Evolutionary conservation across 1,140 invertebrate genomes (phyloP).

Genomic region (Caenorhabditis elegans): WBcel235 BX284605.5:6107001-6107500

Average conservation of each 20-base stretch:
- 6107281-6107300: slow-evolving; percentile 17
- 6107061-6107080: slow-evolving; percentile 81
- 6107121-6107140: neutral
- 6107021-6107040: slow-evolving; percentile 83
- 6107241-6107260: neutral
- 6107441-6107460: slow-evolving; percentile 21
- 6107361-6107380: neutral
- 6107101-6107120: slow-evolving; percentile 3
- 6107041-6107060: slow-evolving; percentile 83
- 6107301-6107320: neutral
- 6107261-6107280: neutral
- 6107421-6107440: neutral
- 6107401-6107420: neutral
- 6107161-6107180: neutral
- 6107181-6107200: neutral
- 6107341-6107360: neutral
- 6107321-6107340: neutral
- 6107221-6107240: neutral
- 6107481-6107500: neutral
- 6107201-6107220: neutral
- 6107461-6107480: neutral
- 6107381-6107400: neutral
- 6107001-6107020: slow-evolving; percentile 86
- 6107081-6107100: neutral
- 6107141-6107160: neutral